Evolutionary conservation across 1,140 invertebrate species (phyloP), one percentile per base, ranked within the genome.

Genomic region (Leptinotarsa lineolata): DNA sequence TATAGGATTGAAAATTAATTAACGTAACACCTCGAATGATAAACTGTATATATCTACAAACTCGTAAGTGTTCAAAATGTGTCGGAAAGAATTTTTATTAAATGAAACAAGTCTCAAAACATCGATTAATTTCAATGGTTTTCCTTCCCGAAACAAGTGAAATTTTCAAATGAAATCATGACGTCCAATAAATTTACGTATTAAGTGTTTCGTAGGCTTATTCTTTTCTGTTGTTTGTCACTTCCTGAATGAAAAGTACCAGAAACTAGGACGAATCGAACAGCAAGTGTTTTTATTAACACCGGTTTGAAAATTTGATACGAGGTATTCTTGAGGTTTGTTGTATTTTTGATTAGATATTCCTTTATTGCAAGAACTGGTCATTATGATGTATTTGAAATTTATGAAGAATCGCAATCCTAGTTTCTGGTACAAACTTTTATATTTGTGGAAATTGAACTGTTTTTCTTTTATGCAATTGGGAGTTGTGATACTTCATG

Each of bases 81-180:
- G 66, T 45, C n/a, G 45, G 30, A 46, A 46, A 68, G 2, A 66
- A 22, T 68, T 68, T 45, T 68, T 65, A 65, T 68, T 68, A 46
- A 68, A 63, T 18, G 61, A 22, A 63, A 68, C 39, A 68, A 68
- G 15, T 20, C 45, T 46, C 16, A 20, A 68, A 68, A 68, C 66
- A 68, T 68, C 66, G 66, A 68, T 68, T 68, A n/a, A 18, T 68
- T 68, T 68, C 48, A 54, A 54, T 54, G 16, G 48, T 54, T 65
- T 39, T 65, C 61, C 16, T 63, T 39, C 63, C 63, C 63, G 22
- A 65, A 65, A 39, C 21, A 22, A 65, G 48, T 54, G 48, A 54
- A 54, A 54, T 16, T 54, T 54, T 54, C n/a, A 12, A 39, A 65
- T 24, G 39, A 24, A 65, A 65, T 65, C 63, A 65, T 65, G 18